phyloP scores from a whole-genome alignment of 2,888 invertebrate genomes.

The Heterodera filipjevi region DNA sequence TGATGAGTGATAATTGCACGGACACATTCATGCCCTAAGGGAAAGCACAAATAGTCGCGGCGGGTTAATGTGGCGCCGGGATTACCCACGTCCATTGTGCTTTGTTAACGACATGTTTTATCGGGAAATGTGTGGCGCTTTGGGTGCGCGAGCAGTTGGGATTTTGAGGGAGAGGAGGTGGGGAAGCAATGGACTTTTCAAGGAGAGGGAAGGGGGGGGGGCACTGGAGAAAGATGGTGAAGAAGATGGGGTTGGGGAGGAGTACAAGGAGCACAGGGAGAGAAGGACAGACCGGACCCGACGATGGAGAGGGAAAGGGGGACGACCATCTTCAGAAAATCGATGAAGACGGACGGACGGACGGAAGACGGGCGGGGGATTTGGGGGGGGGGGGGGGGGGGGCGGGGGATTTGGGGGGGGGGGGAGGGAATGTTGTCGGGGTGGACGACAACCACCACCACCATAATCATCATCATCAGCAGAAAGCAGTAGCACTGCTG shows the following conservation, averaged over 20 bases:
- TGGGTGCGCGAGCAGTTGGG: background rate
- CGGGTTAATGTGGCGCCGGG: background rate
- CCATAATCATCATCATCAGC: background rate
- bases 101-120: background rate
- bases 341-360: constrained; percentile 8
- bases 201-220: background rate
- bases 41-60: background rate
- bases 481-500: background rate
- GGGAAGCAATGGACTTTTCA: constrained; percentile 10
- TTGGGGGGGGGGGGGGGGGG: background rate
- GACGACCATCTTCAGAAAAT: constrained; percentile 10
- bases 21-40: background rate
- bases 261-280: background rate
- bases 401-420: background rate
- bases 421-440: background rate
- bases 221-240: background rate
- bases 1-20: background rate
- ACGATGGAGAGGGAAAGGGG: background rate
- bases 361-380: background rate
- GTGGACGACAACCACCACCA: constrained; percentile 6
- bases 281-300: background rate
- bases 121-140: constrained; percentile 8
- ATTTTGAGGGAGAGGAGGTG: background rate
- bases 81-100: constrained; percentile 1
- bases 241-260: background rate